phyloP scores from a whole-genome alignment of 1,140 invertebrate species.

The Odontomachus brunneus region DNA sequence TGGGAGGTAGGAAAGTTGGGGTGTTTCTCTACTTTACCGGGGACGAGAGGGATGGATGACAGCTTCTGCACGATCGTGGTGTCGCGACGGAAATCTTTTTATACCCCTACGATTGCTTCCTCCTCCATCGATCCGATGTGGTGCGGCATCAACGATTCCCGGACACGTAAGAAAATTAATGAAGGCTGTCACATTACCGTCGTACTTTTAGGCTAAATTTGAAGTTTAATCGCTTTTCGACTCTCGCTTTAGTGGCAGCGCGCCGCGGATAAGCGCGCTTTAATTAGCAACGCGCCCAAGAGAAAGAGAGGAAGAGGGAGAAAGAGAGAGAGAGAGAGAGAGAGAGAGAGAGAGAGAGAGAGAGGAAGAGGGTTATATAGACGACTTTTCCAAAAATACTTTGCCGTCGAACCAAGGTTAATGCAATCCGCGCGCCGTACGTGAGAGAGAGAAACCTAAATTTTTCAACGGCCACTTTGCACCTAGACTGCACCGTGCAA shows the following conservation, averaged over 20 bases:
- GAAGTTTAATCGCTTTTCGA: constrained; percentile 61
- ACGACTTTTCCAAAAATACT: constrained; percentile 60
- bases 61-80: neutral
- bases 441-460: constrained; percentile 39
- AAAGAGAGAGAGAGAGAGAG: no score
- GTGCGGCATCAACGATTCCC: constrained; percentile 60
- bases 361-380: constrained; percentile 25
- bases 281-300: constrained; percentile 60
- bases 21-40: no score
- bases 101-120: constrained; percentile 52
- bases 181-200: constrained; percentile 59
- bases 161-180: constrained; percentile 61
- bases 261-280: constrained; percentile 55
- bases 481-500: neutral
- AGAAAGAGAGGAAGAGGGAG: no score
- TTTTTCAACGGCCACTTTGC: constrained; percentile 44
- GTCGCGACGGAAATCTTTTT: constrained; percentile 61
- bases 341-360: no score
- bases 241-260: constrained; percentile 45
- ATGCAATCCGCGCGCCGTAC: constrained; percentile 37
- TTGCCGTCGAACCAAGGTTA: constrained; percentile 63
- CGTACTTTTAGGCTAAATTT: constrained; percentile 63
- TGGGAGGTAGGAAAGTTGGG: no score
- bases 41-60: no score
- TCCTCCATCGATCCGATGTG: neutral